These are phyloP conservation scores for Cottoperca gobio DNA, from an alignment of 2,797 vertebrate species.

Conservation along the genomic window DNA sequence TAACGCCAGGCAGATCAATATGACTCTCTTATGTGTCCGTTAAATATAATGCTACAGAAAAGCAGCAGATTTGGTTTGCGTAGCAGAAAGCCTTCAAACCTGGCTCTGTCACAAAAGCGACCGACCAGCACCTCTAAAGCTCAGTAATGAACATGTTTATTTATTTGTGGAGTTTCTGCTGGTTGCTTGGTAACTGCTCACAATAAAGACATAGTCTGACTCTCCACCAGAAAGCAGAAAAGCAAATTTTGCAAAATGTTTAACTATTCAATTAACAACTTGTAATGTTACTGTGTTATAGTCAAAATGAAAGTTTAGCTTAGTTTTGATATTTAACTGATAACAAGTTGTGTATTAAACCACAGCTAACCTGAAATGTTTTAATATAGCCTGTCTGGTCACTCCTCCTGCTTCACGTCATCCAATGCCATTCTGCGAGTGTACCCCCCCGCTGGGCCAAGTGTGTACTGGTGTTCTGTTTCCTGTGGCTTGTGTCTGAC, in stretches of 20 bases:
- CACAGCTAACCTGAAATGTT: slow-evolving; percentile 10
- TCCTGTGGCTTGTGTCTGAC: slow-evolving; percentile 71
- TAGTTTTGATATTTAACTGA: background rate
- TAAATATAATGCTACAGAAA: background rate
- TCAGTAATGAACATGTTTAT: background rate
- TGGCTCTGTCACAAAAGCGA: background rate
- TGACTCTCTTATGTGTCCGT: slow-evolving; percentile 1
- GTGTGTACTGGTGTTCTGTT: slow-evolving; percentile 28
- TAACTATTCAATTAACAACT: slow-evolving; percentile 8
- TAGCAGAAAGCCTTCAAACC: slow-evolving; percentile 1
- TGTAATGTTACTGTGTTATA: background rate
- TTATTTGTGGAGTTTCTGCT: background rate
- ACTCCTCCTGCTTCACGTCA: slow-evolving; percentile 37
- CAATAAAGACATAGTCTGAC: background rate
- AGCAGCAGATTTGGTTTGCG: background rate
- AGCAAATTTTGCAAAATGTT: background rate
- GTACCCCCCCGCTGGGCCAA: background rate
- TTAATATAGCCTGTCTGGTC: slow-evolving; percentile 24
- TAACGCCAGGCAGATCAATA: background rate
- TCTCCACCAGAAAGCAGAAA: background rate
- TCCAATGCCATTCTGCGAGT: slow-evolving; percentile 21
- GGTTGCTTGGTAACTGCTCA: slow-evolving; percentile 1
- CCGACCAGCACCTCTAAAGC: background rate
- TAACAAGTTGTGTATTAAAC: slow-evolving; percentile 27
- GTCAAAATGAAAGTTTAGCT: background rate